Evolutionary conservation across 2,113 vertebrate genomes (phyloP).

Genomic region (Heterochromis multidens): DNA sequence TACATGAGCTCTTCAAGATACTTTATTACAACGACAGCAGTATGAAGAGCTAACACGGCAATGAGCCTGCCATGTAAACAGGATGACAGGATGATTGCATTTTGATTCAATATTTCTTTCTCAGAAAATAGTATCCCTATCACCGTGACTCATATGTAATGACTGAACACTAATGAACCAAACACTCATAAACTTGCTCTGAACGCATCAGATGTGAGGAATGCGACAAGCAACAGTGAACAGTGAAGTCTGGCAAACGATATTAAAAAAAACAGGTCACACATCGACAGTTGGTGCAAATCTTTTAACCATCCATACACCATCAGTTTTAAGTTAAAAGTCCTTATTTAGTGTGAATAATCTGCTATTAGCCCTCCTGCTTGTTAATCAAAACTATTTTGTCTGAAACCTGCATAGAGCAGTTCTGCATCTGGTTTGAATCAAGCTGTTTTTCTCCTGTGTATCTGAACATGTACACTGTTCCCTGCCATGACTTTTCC

Average conservation of each 20-base stretch:
- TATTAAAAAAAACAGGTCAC: no score
- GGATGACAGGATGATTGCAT: not conserved
- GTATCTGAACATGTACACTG: not conserved
- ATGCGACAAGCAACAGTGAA: not conserved
- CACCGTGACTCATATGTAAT: not conserved
- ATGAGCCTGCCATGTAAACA: not conserved
- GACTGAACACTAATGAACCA: not conserved
- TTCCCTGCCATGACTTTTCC: not conserved
- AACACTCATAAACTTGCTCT: not conserved
- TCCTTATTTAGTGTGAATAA: not conserved
- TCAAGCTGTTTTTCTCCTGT: not conserved
- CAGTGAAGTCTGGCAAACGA: not conserved
- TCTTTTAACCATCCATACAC: not conserved
- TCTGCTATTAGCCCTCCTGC: not conserved
- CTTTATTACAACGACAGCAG: not conserved
- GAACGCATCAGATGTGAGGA: not conserved
- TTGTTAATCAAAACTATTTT: not conserved
- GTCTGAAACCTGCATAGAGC: not conserved
- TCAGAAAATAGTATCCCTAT: not conserved
- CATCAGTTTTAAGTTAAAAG: not conserved
- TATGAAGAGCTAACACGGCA: not conserved
- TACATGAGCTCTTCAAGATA: not conserved
- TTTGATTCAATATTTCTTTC: not conserved
- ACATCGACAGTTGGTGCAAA: no score
- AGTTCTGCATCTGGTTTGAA: not conserved